A percentile compares a stretch with the other conserved stretches of the same genome.
phyloP scores from a whole-genome alignment of 2,888 invertebrate species.

The Ametastegia equiseti region DNA sequence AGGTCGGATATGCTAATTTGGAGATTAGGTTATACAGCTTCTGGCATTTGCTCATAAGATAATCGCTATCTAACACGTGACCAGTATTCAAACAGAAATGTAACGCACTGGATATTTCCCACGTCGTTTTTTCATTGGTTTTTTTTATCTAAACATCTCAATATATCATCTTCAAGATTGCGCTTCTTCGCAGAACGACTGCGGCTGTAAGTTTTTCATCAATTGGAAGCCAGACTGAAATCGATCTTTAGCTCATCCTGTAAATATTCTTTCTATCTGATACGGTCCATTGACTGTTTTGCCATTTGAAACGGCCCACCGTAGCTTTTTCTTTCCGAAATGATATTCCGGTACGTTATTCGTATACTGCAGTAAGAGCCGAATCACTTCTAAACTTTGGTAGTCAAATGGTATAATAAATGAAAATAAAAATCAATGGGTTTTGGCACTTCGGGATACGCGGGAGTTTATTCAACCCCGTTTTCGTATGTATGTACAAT shows the following conservation, averaged over 20 bases:
- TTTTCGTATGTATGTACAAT: neutral
- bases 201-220: neutral
- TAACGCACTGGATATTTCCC: neutral
- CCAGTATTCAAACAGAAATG: neutral
- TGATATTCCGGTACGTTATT: neutral
- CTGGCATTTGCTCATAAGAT: neutral
- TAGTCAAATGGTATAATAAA: neutral
- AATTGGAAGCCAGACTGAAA: neutral
- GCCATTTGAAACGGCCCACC: neutral
- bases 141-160: neutral
- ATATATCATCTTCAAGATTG: neutral
- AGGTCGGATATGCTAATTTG: conserved; percentile 17
- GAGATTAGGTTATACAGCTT: neutral
- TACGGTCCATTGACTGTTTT: neutral
- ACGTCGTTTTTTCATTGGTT: neutral
- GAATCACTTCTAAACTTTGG: neutral
- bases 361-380: neutral
- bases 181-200: neutral
- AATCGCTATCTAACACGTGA: neutral
- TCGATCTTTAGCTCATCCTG: conserved; percentile 20
- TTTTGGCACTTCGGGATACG: neutral
- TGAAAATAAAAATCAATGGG: neutral
- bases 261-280: neutral
- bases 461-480: neutral
- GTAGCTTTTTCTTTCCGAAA: conserved; percentile 4